A percentile compares a stretch with the other conserved stretches of the same genome.
Evolutionary conservation across 2,113 vertebrate genomes (phyloP).

Genomic region (Barnardius zonarius): DNA sequence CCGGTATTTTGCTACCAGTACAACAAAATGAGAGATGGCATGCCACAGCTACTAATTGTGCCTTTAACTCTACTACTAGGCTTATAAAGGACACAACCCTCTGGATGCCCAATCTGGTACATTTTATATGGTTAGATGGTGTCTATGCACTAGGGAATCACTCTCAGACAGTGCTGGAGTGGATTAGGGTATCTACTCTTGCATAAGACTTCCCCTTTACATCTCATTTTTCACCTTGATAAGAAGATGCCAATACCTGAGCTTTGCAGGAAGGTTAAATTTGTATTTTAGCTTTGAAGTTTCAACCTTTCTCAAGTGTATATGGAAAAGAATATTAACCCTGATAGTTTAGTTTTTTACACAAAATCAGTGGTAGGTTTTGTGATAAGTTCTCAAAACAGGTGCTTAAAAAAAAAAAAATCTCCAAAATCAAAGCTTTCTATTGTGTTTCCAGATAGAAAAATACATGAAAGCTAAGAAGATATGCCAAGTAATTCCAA

Average conservation of each 20-base stretch:
- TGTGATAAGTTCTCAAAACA: background rate
- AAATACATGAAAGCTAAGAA: constrained; percentile 65
- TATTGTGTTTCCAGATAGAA: constrained; percentile 57
- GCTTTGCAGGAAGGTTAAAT: background rate
- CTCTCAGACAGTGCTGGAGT: background rate
- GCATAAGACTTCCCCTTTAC: background rate
- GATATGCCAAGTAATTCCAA: constrained; percentile 63
- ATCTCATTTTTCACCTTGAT: background rate
- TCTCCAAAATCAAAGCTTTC: constrained; percentile 47
- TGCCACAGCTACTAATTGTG: background rate
- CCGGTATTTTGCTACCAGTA: background rate
- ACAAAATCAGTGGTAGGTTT: constrained; percentile 4
- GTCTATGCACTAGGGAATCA: background rate
- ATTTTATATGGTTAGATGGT: background rate
- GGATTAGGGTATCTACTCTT: background rate
- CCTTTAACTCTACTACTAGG: background rate
- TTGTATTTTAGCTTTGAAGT: constrained; percentile 26
- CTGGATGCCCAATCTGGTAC: background rate
- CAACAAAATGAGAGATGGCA: background rate
- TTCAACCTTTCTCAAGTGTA: background rate
- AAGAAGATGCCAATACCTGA: background rate
- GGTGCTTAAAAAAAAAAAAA: background rate
- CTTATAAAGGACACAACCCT: background rate
- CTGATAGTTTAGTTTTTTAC: constrained; percentile 7
- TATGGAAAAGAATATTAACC: background rate